Evolutionary conservation across 2,888 invertebrate genomes (phyloP).

Genomic region (Uloborus plumipes): DNA sequence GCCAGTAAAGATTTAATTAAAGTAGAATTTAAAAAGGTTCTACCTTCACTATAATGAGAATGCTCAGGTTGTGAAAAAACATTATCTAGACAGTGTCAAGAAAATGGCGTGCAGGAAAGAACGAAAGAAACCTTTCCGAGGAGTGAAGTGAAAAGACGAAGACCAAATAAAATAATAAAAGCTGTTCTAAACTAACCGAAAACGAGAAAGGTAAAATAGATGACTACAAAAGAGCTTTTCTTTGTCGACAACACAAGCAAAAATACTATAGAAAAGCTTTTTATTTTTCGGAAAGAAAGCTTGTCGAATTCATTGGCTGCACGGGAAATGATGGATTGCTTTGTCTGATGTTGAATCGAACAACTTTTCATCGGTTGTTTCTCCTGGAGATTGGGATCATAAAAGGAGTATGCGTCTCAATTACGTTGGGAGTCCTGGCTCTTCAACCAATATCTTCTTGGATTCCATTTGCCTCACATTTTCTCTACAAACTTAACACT

Average conservation of each 20-base stretch:
- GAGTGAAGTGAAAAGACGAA: conserved; percentile 5
- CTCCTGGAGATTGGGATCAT: conserved; percentile 27
- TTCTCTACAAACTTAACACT: too few species aligned
- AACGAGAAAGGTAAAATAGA: conserved; percentile 38
- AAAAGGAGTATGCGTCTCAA: conserved; percentile 25
- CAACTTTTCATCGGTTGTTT: conserved; percentile 48
- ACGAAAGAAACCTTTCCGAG: neutral
- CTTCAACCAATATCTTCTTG: too few species aligned
- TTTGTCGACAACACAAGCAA: conserved; percentile 34
- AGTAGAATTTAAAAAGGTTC: too few species aligned
- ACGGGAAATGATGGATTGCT: conserved; percentile 59
- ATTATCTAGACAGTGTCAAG: neutral
- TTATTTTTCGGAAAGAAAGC: conserved; percentile 35
- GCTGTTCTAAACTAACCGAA: conserved; percentile 43
- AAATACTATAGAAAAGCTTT: conserved; percentile 40
- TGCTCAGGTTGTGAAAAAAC: too few species aligned
- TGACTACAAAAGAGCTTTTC: conserved; percentile 52
- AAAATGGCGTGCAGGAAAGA: neutral
- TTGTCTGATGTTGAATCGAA: conserved; percentile 43
- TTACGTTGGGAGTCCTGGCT: conserved; percentile 6
- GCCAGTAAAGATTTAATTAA: too few species aligned
- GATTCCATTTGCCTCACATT: too few species aligned
- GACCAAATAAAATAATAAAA: neutral
- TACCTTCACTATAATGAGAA: too few species aligned
- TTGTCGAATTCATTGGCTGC: conserved; percentile 56